Evolutionary conservation across 1,140 invertebrate species (phyloP), one percentile per base, ranked within the genome.

Genomic region (Drosophila melanogaster): DNA sequence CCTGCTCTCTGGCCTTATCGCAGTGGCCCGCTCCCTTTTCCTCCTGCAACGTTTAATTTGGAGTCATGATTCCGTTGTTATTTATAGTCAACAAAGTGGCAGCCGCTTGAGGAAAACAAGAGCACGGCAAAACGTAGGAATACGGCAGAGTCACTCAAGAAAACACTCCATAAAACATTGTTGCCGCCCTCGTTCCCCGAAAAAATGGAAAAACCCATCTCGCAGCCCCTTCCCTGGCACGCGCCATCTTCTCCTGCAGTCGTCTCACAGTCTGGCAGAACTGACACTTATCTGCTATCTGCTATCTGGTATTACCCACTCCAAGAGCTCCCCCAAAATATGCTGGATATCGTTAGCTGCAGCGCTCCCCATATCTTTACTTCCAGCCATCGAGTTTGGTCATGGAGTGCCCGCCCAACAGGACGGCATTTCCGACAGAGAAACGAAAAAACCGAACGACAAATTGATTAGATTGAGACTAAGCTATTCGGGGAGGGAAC

Each of bases 1-100:
- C 38, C 43, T 4, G 19, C 53, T 15, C 17, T 2, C 7, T n/a
- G 11, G 8, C 22, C 57, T 17, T 17, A 26, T 54, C 47, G 26
- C 50, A 38, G 11, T 38, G 37, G 11, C 75, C 70, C 58, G 58
- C 19, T 2, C 8, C n/a, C 15, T 7, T 51, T 72, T 37, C 37
- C 22, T 47, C 37, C 49, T 69, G 65, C 77, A 77, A 85, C 77
- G 81, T 84, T 84, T 80, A 89, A 87, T 89, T 87, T 87, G 79
- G 60, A 87, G 84, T 89, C 84, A 84, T 87, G 84, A 87, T 84
- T 89, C 84, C 79, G 84, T 87, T 87, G 84, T 87, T 87, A 87
- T 87, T 87, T 87, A 87, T 87, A 87, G 84, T 84, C 77, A 87
- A 89, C 81, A 86, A 77, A 84, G 81, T 72, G 80, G 54, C 78